These are phyloP conservation scores for Hyaena hyaena DNA, from an alignment of 2,113 vertebrate genomes.

Conservation along the genomic window DNA sequence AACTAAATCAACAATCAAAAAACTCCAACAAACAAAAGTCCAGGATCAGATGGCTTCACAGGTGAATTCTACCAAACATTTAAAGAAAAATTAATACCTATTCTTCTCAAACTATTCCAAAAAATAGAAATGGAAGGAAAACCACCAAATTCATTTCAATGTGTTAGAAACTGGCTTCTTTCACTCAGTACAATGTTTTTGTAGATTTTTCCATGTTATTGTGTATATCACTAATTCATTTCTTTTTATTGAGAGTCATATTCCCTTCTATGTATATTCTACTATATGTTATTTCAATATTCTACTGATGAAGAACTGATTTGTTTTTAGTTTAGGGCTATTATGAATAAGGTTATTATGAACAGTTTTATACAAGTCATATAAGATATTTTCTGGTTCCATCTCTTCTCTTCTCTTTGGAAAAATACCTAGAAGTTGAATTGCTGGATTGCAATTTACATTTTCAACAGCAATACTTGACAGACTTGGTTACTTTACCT, in stretches of 20 bases:
- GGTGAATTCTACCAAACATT: neutral
- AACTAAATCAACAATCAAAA: neutral
- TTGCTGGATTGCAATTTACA: neutral
- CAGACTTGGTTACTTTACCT: neutral
- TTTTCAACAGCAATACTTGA: neutral
- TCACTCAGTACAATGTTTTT: neutral
- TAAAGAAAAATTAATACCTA: neutral
- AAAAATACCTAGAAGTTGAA: neutral
- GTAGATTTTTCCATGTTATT: neutral
- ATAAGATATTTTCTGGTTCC: neutral
- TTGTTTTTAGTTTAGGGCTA: neutral
- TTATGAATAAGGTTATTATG: neutral
- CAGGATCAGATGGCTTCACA: neutral
- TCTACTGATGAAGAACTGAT: neutral
- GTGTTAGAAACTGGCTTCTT: neutral
- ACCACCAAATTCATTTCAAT: neutral
- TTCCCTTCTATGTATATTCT: neutral
- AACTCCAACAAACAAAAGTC: neutral
- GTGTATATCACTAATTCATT: neutral
- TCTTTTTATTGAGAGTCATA: neutral
- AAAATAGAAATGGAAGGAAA: neutral
- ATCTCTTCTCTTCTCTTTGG: neutral
- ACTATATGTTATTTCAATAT: neutral
- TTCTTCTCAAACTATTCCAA: neutral
- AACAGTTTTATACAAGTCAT: neutral